Percentiles rank a stretch among this genome's conserved stretches.
Conservation (phyloP, 1,140 invertebrate species). For the Panagrolaimus sp. region DNA sequence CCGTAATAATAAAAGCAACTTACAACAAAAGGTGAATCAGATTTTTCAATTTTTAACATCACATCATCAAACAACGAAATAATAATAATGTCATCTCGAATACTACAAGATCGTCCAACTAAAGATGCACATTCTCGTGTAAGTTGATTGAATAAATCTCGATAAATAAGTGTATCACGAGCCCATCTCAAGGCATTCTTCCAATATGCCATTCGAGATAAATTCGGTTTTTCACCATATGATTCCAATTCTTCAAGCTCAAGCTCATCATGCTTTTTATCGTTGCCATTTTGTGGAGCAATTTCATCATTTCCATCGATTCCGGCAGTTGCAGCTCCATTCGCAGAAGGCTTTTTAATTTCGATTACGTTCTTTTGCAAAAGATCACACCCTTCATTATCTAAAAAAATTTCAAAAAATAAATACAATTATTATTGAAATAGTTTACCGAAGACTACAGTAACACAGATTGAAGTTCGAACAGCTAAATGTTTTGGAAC, state of each 20-base stretch:
- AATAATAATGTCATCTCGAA: not conserved
- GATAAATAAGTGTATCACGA: not conserved
- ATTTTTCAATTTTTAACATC: slow-evolving; percentile 23
- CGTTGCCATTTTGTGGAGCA: too few species aligned
- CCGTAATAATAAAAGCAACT: slow-evolving; percentile 36
- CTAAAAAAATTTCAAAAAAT: not conserved
- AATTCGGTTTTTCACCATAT: slow-evolving; percentile 30
- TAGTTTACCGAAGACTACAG: slow-evolving; percentile 4
- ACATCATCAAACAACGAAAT: slow-evolving; percentile 21
- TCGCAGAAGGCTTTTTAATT: not conserved
- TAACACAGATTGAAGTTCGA: not conserved
- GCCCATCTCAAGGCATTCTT: slow-evolving; percentile 8
- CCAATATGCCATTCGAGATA: not conserved
- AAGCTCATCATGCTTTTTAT: too few species aligned
- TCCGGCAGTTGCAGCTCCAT: not conserved
- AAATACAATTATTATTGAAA: not conserved
- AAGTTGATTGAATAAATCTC: slow-evolving; percentile 7
- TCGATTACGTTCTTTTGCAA: not conserved
- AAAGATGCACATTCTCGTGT: not conserved
- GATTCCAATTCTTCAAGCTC: slow-evolving; percentile 27
- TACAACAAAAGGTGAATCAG: slow-evolving; percentile 33
- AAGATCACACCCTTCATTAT: not conserved
- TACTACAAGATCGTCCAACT: not conserved
- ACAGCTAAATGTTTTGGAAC: slow-evolving; percentile 21
- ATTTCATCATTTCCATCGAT: slow-evolving; percentile 22